These are phyloP conservation scores for Aphaenogaster ashmeadi DNA, from an alignment of 1,140 invertebrate species.

Conservation along the genomic window DNA sequence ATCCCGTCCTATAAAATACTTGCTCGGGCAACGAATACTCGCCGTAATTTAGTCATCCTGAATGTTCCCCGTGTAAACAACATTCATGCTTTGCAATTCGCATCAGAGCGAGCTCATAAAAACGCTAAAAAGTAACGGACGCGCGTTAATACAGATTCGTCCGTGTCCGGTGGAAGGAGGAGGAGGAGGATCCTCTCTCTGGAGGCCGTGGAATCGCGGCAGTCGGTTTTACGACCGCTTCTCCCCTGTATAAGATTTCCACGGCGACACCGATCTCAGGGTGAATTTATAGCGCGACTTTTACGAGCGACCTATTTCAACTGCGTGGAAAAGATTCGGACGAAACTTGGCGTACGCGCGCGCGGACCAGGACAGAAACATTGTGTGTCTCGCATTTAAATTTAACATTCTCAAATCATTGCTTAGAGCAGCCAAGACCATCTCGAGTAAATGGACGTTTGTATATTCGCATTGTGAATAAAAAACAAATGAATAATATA, in stretches of 20 bases:
- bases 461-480: neutral
- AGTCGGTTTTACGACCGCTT: constrained; percentile 82
- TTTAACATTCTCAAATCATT: constrained; percentile 36
- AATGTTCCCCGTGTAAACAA: constrained; percentile 51
- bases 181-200: constrained; percentile 27
- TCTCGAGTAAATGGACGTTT: neutral
- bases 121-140: constrained; percentile 63
- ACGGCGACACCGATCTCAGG: constrained; percentile 75
- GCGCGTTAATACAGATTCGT: constrained; percentile 61
- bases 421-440: neutral
- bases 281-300: constrained; percentile 84
- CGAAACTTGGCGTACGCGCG: constrained; percentile 57
- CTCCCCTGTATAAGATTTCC: constrained; percentile 72
- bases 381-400: constrained; percentile 67
- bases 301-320: constrained; percentile 82
- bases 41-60: constrained; percentile 58
- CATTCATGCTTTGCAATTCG: constrained; percentile 54
- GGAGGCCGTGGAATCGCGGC: constrained; percentile 69
- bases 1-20: constrained; percentile 62
- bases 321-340: constrained; percentile 71
- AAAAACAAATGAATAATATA: neutral
- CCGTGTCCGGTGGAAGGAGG: constrained; percentile 7
- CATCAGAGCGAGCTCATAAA: constrained; percentile 50
- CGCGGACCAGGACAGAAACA: constrained; percentile 65
- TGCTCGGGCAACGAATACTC: constrained; percentile 10